Conservation (phyloP, 1,140 invertebrate species). For the Diuraphis noxia region DNA sequence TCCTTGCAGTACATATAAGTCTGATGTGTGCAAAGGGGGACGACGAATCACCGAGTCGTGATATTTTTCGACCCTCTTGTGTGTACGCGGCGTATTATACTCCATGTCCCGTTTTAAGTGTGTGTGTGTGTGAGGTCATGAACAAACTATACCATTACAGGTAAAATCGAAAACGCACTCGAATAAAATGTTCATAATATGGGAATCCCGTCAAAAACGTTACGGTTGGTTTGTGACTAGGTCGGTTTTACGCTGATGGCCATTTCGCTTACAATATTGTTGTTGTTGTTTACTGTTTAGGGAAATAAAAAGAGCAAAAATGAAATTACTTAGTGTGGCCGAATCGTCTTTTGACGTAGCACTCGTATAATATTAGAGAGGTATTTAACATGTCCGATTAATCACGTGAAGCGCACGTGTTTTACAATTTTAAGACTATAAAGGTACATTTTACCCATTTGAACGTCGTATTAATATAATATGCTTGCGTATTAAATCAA, state of each 20-base stretch:
- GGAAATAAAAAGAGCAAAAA: background rate
- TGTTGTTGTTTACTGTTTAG: no score
- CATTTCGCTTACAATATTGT: background rate
- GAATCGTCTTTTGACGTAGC: background rate
- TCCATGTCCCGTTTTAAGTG: background rate
- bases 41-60: slow-evolving; percentile 2
- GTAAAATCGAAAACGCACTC: slow-evolving; percentile 1
- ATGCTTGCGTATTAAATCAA: background rate
- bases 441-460: background rate
- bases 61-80: slow-evolving; percentile 26
- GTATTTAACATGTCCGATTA: background rate
- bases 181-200: slow-evolving; percentile 4
- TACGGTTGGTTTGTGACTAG: background rate
- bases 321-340: background rate
- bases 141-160: background rate
- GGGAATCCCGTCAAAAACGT: background rate
- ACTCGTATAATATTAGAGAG: background rate
- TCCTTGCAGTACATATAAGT: no score
- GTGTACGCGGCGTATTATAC: background rate
- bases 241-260: background rate
- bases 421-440: background rate
- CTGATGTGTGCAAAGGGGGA: background rate
- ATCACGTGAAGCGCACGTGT: background rate
- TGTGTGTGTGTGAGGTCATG: background rate
- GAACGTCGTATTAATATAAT: background rate